Evolutionary conservation across 2,113 vertebrate genomes (phyloP), one percentile per base, ranked within the genome.

Genomic region (Apodemus sylvaticus): DNA sequence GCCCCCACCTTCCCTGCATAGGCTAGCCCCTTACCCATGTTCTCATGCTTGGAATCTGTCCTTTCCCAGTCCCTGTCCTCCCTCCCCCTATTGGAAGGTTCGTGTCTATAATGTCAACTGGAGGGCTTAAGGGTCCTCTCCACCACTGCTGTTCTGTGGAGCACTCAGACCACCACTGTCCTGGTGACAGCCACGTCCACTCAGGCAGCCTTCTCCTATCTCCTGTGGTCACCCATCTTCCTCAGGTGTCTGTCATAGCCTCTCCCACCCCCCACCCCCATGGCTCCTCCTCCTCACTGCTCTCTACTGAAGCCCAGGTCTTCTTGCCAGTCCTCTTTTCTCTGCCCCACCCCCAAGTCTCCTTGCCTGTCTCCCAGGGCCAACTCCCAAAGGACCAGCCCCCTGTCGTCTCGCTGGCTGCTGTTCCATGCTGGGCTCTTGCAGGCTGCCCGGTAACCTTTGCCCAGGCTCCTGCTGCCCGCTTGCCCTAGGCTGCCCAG

Each of bases 131-230:
- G 81, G 70, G 19, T 68, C 60, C 2, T 11, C 22, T 5, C 73
- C 22, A 0, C 20, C 64, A 14, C 3, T 11, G 13, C 51, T 24
- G 10, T 31, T 83, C 74, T 60, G 58, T 36, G 45, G 79, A 66
- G 60, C 24, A 17, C 1, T 1, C 4, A 5, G 19, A 60, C 14
- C 20, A 1, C 13, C 34, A 1, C 55, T 19, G 55, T 22, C 64
- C 42, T 14, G n/a, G 39, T 7, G n/a, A 0, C 2, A 0, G 34
- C 55, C 10, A 22, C 5, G 0, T 39, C 1, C 22, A 0, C 26
- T 11, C 2, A 0, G 11, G 13, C 53, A 66, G 70, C n/a, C 86
- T 55, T 89, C 29, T 77, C 4, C 48, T 13, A 1, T 66, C 73
- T 16, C 60, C 5, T 4, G 13, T 1, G 26, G 86, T 16, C 24